These are phyloP conservation scores for Dicerorhinus sumatrensis DNA, from an alignment of 2,113 vertebrate genomes.

Conservation along the genomic window DNA sequence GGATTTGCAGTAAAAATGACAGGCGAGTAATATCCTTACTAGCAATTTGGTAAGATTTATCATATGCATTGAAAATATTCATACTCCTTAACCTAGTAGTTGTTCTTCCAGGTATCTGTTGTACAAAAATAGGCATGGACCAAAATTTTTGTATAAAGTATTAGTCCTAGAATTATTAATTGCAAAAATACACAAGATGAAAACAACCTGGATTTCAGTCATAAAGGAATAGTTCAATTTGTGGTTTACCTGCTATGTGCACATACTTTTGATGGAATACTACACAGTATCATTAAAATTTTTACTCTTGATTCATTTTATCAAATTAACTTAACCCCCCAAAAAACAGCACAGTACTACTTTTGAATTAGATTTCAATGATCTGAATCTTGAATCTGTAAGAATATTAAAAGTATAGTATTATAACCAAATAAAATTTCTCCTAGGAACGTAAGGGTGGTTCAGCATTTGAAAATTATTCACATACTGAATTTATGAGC, in stretches of 20 bases:
- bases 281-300: neutral
- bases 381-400: slow-evolving; percentile 12
- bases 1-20: slow-evolving; percentile 29
- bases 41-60: neutral
- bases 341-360: neutral
- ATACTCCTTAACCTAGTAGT: neutral
- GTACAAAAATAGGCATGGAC: neutral
- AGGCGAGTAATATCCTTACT: neutral
- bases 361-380: slow-evolving; percentile 17
- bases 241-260: neutral
- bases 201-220: neutral
- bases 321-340: neutral
- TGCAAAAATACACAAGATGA: neutral
- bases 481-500: neutral
- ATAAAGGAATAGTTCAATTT: neutral
- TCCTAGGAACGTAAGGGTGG: neutral
- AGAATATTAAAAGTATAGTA: slow-evolving; percentile 9
- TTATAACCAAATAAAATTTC: neutral
- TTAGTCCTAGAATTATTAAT: neutral
- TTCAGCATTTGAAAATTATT: slow-evolving; percentile 34
- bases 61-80: neutral
- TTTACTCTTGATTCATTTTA: neutral
- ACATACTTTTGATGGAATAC: neutral
- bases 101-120: neutral
- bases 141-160: neutral